Conservation (phyloP, 2,797 vertebrate species). For the Lepus townsendii region DNA sequence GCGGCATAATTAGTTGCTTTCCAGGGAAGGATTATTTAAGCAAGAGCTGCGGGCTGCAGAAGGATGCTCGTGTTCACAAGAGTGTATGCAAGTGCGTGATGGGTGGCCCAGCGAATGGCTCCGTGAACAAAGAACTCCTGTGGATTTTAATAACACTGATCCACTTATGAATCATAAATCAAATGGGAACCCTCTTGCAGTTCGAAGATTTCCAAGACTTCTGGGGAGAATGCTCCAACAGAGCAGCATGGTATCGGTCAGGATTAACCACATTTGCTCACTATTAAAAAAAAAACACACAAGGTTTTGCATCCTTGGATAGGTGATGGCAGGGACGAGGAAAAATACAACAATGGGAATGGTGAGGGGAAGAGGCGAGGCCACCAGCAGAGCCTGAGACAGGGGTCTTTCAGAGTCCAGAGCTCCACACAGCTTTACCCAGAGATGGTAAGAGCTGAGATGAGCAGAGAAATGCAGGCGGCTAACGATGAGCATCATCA, state of each 20-base stretch:
- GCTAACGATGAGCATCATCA: not conserved
- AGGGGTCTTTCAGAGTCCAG: not conserved
- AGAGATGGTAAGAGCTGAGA: not conserved
- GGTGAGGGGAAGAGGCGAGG: not conserved
- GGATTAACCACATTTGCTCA: slow-evolving; percentile 61
- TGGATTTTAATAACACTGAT: slow-evolving; percentile 85
- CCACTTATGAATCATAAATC: slow-evolving; percentile 83
- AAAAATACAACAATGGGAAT: not conserved
- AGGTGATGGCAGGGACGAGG: not conserved
- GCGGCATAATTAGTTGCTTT: slow-evolving; percentile 68
- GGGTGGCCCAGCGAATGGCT: slow-evolving; percentile 70
- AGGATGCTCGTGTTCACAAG: slow-evolving; percentile 60
- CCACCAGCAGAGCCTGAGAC: not conserved
- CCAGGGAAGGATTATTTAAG: slow-evolving; percentile 72
- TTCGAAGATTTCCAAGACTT: slow-evolving; percentile 78
- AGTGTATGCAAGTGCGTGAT: slow-evolving; percentile 48
- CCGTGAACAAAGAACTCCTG: slow-evolving; percentile 81
- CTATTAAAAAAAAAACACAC: not conserved
- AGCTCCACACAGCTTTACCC: not conserved
- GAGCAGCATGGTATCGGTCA: slow-evolving; percentile 17
- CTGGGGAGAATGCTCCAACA: slow-evolving; percentile 59
- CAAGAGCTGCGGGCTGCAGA: slow-evolving; percentile 63
- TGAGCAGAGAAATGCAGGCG: not conserved
- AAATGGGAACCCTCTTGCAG: slow-evolving; percentile 75
- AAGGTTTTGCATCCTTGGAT: slow-evolving; percentile 33